Evolutionary conservation across 2,888 invertebrate species (phyloP), one percentile per base, ranked within the genome.

Genomic region (Anthophora plumipes): DNA sequence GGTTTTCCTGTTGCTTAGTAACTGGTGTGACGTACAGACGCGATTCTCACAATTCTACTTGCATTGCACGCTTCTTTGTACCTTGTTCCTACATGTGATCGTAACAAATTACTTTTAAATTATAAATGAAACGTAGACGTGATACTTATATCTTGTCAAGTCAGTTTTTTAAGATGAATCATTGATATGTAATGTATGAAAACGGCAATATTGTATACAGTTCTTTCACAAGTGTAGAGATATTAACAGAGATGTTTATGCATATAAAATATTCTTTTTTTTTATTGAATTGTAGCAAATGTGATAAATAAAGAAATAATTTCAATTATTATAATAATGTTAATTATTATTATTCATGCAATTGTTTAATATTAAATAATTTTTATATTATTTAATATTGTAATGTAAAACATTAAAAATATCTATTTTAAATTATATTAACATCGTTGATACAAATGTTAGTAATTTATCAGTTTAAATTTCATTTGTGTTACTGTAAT

Each of bases 1-100:
- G 87, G 82, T 76, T 74, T 20, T n/a, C 14, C 50, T 63, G 87
- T 85, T 64, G 78, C 85, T 50, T 77, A n/a, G 85, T 57, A 77
- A 80, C 87, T 14, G 50, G 20, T 20, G 14, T 11, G 52, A 22
- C 14, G 17, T 20, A 25, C 11, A 60, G 31, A 52, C n/a, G 41
- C 12, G 9, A 14, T 6, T 37, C 4, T 31, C 31, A 31, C 1
- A 46, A 37, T 0, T 43, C 8, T 17, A 41, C 0, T 6, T 50
- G 37, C 3, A 9, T 50, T 8, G 25, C 17, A 43, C 54, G 14
- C 9, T 25, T 12, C 3, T 63, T 37, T 20, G 11, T 39, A 48
- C 17, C 17, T 31, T 25, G 0, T 63, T 4, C 31, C 31, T 11
- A 31, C 9, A 12, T 46, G 43, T 17, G 12, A 31, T 39, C 31